phyloP scores from a whole-genome alignment of 1,140 invertebrate genomes.

The Berghia stephanieae region DNA sequence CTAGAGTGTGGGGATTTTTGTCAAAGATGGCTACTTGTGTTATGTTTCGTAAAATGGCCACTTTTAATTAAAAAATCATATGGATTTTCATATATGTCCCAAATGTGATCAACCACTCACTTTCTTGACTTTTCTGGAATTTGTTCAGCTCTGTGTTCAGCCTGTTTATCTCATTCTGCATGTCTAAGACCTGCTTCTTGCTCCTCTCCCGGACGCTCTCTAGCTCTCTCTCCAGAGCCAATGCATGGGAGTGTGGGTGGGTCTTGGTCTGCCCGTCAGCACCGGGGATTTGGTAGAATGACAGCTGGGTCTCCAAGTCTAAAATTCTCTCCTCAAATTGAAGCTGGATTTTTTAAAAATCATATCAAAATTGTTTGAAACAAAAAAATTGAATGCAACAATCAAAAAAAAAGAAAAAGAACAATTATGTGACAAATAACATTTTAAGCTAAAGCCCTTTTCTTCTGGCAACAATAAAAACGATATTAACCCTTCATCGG shows the following conservation, averaged over 20 bases:
- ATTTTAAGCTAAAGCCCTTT: no score
- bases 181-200: slow-evolving; percentile 52
- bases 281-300: slow-evolving; percentile 39
- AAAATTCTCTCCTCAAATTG: slow-evolving; percentile 63
- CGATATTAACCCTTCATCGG: no score
- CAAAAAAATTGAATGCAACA: neutral
- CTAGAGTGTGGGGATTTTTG: no score
- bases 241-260: slow-evolving; percentile 55
- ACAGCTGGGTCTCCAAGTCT: slow-evolving; percentile 58
- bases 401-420: neutral
- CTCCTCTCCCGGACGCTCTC: slow-evolving; percentile 57
- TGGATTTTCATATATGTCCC: no score
- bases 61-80: no score
- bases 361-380: neutral
- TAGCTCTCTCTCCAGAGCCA: slow-evolving; percentile 61
- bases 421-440: neutral
- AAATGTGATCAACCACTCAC: no score
- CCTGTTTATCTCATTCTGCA: slow-evolving; percentile 48
- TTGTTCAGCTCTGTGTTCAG: slow-evolving; percentile 53
- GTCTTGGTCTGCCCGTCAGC: slow-evolving; percentile 43
- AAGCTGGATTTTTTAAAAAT: no score
- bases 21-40: no score
- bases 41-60: no score
- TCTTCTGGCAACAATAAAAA: no score
- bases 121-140: slow-evolving; percentile 46